Percentiles rank a stretch among this genome's conserved stretches.
Evolutionary conservation across 1,140 invertebrate species (phyloP).

Genomic region (Drosophila lacteicornis): DNA sequence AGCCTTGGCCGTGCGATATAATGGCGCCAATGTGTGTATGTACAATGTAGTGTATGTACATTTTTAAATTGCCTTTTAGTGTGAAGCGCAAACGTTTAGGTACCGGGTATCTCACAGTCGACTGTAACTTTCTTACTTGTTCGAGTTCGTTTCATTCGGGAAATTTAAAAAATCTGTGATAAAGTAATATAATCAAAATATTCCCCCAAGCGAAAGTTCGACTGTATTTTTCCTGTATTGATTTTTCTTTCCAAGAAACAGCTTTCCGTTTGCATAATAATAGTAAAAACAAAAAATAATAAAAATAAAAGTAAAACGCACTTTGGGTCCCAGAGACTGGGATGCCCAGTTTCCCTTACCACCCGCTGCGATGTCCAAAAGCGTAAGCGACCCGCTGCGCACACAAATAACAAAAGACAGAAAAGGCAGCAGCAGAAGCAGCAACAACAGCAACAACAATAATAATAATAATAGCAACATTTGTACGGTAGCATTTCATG

Average conservation of each 20-base stretch:
- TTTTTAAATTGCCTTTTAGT: too few species aligned
- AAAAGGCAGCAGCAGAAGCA: conserved; percentile 14
- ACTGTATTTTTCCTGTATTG: conserved; percentile 40
- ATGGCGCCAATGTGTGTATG: too few species aligned
- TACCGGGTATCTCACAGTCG: too few species aligned
- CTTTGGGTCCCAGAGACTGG: conserved; percentile 2
- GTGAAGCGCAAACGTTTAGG: too few species aligned
- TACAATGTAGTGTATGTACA: too few species aligned
- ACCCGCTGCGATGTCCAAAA: conserved; percentile 13
- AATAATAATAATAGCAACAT: conserved; percentile 11
- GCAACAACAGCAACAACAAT: conserved; percentile 22
- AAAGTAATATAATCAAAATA: too few species aligned
- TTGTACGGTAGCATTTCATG: conserved; percentile 50
- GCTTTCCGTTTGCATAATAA: conserved; percentile 24
- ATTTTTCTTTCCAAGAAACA: conserved; percentile 47
- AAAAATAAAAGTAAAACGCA: conserved; percentile 11
- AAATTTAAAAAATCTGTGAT: too few species aligned
- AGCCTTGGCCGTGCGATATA: too few species aligned
- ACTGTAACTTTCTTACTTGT: too few species aligned
- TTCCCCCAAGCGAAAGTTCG: not conserved
- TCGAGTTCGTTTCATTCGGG: too few species aligned
- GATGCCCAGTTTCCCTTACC: not conserved
- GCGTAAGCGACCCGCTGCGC: conserved; percentile 16
- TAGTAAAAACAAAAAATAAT: not conserved
- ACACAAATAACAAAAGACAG: conserved; percentile 54